Evolutionary conservation across 2,888 invertebrate genomes (phyloP).

Genomic region (Diachrysia chrysitis): DNA sequence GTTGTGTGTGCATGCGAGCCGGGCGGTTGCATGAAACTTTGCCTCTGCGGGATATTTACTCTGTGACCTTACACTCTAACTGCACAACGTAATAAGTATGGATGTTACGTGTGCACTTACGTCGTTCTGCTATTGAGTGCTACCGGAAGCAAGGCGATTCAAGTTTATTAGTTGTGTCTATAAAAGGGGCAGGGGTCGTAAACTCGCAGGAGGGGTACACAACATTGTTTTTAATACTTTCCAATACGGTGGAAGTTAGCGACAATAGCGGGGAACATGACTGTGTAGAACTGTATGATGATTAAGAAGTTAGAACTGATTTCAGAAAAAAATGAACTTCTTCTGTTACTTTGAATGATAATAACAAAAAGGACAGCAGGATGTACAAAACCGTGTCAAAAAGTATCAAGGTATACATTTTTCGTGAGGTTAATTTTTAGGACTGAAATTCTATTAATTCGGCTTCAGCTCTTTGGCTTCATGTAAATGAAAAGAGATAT

Average conservation of each 20-base stretch:
- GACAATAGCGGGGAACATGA: constrained; percentile 16
- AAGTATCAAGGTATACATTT: no score
- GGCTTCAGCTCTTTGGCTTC: no score
- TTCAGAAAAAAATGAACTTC: no score
- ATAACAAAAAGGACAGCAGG: no score
- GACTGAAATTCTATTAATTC: no score
- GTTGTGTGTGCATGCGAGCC: no score
- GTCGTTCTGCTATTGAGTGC: constrained; percentile 45
- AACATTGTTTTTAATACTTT: constrained; percentile 79
- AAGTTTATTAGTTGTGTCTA: constrained; percentile 85
- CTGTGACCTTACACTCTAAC: neutral
- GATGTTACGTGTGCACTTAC: constrained; percentile 20
- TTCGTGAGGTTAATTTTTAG: no score
- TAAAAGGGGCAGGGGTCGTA: constrained; percentile 82
- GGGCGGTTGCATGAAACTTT: neutral
- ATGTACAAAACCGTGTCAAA: no score
- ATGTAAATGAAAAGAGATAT: no score
- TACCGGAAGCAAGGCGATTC: constrained; percentile 76
- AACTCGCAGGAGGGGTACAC: constrained; percentile 71
- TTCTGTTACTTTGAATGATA: no score
- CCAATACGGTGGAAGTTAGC: constrained; percentile 44
- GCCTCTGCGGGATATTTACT: neutral
- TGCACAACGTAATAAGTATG: constrained; percentile 32
- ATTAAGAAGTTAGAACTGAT: no score
- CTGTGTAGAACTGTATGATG: neutral